These are phyloP conservation scores for Acipenser oxyrinchus DNA, from an alignment of 2,797 vertebrate species.

Conservation along the genomic window DNA sequence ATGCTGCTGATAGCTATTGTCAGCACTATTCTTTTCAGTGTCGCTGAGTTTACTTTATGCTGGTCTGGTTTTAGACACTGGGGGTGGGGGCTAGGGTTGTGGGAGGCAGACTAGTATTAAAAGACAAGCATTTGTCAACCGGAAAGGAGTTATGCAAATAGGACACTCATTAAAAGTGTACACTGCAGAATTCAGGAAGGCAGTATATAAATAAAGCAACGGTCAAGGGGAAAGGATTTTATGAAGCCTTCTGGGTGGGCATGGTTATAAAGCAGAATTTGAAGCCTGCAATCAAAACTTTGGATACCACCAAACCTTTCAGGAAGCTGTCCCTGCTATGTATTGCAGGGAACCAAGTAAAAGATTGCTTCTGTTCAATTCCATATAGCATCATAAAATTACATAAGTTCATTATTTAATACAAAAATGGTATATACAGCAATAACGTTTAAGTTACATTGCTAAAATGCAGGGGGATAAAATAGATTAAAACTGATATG, in stretches of 20 bases:
- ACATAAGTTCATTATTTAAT: too few relatives aligned
- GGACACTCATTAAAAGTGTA: slow-evolving; percentile 63
- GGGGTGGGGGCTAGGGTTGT: slow-evolving; percentile 13
- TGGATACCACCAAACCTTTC: not conserved
- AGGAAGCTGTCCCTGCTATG: not conserved
- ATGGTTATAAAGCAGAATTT: slow-evolving; percentile 7
- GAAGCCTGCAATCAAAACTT: not conserved
- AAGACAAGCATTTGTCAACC: slow-evolving; percentile 39
- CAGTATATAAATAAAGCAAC: slow-evolving; percentile 41
- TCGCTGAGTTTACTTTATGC: slow-evolving; percentile 25
- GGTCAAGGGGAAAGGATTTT: slow-evolving; percentile 33
- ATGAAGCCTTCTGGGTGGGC: slow-evolving; percentile 32
- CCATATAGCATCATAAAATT: too few relatives aligned
- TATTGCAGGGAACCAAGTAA: too few relatives aligned
- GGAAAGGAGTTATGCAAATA: slow-evolving; percentile 57
- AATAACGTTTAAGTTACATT: too few relatives aligned
- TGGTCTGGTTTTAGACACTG: not conserved
- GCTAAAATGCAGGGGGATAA: too few relatives aligned
- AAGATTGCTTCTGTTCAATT: too few relatives aligned
- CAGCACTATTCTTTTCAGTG: slow-evolving; percentile 21
- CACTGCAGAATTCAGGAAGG: slow-evolving; percentile 47
- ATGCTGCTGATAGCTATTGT: slow-evolving; percentile 37
- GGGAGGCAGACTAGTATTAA: too few relatives aligned
- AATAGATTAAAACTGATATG: too few relatives aligned
- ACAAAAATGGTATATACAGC: too few relatives aligned